Base-by-base conservation (phyloP, 2,888 invertebrate genomes). In the Cataglyphis altisquamis region DNA sequence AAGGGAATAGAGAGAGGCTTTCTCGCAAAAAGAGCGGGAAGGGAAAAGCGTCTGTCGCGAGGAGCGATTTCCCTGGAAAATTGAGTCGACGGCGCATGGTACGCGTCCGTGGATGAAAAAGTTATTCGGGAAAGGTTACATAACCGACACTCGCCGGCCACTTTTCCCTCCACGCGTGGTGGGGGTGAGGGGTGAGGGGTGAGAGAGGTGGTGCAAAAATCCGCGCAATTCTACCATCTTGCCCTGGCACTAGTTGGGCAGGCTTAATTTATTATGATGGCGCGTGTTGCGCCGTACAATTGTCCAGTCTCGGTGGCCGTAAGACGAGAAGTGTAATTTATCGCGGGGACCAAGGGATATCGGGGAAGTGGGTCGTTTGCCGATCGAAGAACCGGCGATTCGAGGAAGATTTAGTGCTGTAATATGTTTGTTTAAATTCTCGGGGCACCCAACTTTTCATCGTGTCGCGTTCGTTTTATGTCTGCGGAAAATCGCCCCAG, bases 231-330 rank as follows among this genome's bases (percentile, higher is more conserved):
- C 72, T 60, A 72, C 72, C 60, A 18, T 29, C 60, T 15, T n/a
- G n/a, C 3, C 41, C 52, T 15, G 32, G n/a, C 29, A 15, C n/a
- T n/a, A 29, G 68, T 12, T 73, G 60, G 80, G 80, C 57, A 55
- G 75, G 52, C 67, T 84, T 88, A 88, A 89, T 88, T 89, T 89
- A 89, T 80, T 87, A 83, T 82, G 86, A 89, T 84, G 80, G 82
- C 85, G 82, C 85, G 85, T 84, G 85, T 86, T 86, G 85, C 84
- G 67, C 67, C 63, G 83, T 82, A 86, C 87, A 80, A 87, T 86
- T 73, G 85, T 75, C 81, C 87, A 57, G 83, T 72, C 78, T 57
- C 68, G 72, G 81, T 81, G 77, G 73, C 73, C 60, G 82, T 84
- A 87, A 84, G 87, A 85, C 80, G 87, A 67, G 82, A 60, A 63